These are phyloP conservation scores for Drosophila buzzatii DNA, from an alignment of 2,888 invertebrate species.

Conservation along the genomic window DNA sequence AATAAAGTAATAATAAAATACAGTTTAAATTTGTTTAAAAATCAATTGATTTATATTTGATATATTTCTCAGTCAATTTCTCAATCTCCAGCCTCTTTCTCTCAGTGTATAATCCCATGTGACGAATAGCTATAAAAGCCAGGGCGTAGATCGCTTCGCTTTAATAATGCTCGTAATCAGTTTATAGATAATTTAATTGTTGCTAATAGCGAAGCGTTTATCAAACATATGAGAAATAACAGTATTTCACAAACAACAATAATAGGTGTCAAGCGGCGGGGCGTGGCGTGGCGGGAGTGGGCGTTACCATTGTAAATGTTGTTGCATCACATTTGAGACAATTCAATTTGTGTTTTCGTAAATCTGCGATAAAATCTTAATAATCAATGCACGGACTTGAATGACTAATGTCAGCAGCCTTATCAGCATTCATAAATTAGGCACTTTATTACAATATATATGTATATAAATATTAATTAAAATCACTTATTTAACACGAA, in stretches of 20 bases:
- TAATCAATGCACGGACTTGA: slow-evolving; percentile 5
- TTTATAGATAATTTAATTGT: slow-evolving; percentile 76
- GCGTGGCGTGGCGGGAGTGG: background rate
- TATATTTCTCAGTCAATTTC: background rate
- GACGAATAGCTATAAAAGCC: slow-evolving; percentile 44
- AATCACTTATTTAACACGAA: slow-evolving; percentile 14
- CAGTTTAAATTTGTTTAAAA: background rate
- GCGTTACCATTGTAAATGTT: slow-evolving; percentile 7
- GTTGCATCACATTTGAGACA: slow-evolving; percentile 14
- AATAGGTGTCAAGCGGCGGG: slow-evolving; percentile 7
- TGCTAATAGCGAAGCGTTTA: slow-evolving; percentile 61
- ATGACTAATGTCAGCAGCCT: slow-evolving; percentile 1
- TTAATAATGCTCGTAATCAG: slow-evolving; percentile 67
- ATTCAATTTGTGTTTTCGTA: slow-evolving; percentile 6
- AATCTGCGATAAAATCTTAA: slow-evolving; percentile 27
- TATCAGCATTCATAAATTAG: slow-evolving; percentile 29
- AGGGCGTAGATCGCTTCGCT: slow-evolving; percentile 31
- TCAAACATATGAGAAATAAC: slow-evolving; percentile 43
- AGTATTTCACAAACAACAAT: slow-evolving; percentile 13
- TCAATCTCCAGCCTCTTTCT: background rate
- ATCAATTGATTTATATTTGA: background rate
- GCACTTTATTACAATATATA: slow-evolving; percentile 16
- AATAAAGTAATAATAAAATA: background rate
- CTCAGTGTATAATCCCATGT: slow-evolving; percentile 31
- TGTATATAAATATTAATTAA: slow-evolving; percentile 9